Percentiles rank a stretch among this genome's conserved stretches.
Evolutionary conservation across 2,113 vertebrate species (phyloP).

Genomic region (Nycticryphes semicollaris): DNA sequence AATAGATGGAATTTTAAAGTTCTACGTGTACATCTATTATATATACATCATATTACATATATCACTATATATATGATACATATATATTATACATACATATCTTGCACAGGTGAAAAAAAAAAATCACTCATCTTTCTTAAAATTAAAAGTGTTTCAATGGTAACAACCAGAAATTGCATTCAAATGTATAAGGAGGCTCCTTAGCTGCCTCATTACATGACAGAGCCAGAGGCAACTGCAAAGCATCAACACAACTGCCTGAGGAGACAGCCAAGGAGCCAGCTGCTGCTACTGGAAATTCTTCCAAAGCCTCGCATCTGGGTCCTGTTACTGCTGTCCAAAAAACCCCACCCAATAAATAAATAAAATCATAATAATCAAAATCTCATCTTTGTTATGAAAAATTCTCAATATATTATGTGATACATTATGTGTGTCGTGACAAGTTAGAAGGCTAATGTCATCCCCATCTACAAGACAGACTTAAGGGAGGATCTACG

Average conservation of each 20-base stretch:
- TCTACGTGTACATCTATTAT: rapidly evolving
- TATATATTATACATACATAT: too few species aligned
- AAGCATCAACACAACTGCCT: slow-evolving; percentile 42
- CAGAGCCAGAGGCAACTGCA: slow-evolving; percentile 33
- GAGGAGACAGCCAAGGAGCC: slow-evolving; percentile 56
- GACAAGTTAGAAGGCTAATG: neutral
- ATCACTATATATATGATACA: too few species aligned
- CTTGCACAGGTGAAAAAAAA: neutral
- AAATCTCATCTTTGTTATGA: neutral
- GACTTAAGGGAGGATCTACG: neutral
- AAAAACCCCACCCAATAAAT: neutral
- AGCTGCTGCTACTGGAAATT: slow-evolving; percentile 63
- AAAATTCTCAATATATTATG: neutral
- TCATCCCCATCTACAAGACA: neutral
- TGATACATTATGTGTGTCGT: neutral
- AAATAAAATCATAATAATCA: neutral
- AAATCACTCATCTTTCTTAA: neutral
- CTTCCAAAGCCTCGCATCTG: slow-evolving; percentile 51
- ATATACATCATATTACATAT: neutral
- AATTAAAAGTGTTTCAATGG: neutral
- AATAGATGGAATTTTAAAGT: neutral
- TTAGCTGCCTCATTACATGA: slow-evolving; percentile 14
- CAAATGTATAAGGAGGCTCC: neutral
- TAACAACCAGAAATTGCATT: neutral
- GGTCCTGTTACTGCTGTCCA: slow-evolving; percentile 18